Evolutionary conservation across 2,113 vertebrate species (phyloP).

Genomic region (Turnix velox): DNA sequence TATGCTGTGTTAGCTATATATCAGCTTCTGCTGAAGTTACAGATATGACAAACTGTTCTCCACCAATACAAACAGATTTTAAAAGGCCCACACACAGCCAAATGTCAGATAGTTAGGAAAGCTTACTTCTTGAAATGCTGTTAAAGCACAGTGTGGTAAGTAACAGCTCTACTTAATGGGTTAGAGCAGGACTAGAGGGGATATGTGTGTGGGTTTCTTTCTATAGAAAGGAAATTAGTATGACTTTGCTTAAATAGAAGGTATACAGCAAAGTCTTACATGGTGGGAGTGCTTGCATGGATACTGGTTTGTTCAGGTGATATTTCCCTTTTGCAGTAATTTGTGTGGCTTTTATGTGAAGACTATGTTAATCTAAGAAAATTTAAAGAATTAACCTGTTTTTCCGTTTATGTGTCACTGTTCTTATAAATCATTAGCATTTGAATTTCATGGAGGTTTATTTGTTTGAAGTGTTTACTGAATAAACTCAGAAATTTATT

Average conservation of each 20-base stretch:
- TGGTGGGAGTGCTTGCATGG: neutral
- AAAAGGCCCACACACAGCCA: neutral
- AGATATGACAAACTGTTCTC: neutral
- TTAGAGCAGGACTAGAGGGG: neutral
- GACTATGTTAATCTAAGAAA: neutral
- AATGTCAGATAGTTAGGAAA: neutral
- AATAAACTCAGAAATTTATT: neutral
- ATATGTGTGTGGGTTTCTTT: neutral
- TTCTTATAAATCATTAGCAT: neutral
- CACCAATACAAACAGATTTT: neutral
- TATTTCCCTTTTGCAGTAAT: neutral
- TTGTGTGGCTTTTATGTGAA: neutral
- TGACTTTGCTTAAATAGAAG: neutral
- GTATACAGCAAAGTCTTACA: neutral
- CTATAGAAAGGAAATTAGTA: neutral
- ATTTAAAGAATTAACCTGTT: neutral
- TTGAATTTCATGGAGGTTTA: neutral
- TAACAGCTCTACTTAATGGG: neutral
- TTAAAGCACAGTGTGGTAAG: neutral
- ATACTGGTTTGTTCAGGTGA: neutral
- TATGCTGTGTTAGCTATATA: neutral
- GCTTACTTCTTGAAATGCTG: neutral
- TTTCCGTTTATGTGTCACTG: neutral
- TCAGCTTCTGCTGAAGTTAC: neutral
- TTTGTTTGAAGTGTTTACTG: neutral